Base-by-base conservation (phyloP, 2,888 invertebrate genomes). In the Dorcus parallelipipedus region DNA sequence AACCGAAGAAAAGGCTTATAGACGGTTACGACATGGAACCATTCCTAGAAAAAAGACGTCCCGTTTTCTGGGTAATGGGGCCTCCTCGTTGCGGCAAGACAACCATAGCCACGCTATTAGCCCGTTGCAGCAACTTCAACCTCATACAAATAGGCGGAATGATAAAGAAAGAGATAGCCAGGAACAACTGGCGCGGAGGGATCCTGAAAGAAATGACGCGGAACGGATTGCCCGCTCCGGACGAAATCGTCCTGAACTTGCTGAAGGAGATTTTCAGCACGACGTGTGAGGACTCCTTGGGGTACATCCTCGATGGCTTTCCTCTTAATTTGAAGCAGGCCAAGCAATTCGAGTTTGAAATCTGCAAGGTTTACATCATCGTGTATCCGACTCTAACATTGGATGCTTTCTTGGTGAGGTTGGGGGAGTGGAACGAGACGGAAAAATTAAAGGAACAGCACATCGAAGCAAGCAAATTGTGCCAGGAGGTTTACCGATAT, bases 291-390 rank as follows among this genome's bases (percentile, higher is more conserved):
- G 53, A 54, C 20, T 51, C 51, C 4, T 49, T 38, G 2, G 71
- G 71, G 5, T 71, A 66, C 54, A 69, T 71, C 45, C 52, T 71
- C 40, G 66, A 67, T 48, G 70, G 69, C 5, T 71, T 71, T 64
- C 71, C 71, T 0, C 51, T 56, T 9, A 59, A 63, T 55, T 10
- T 71, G 10, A 49, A 54, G 5, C 67, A 71, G 60, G 67, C 65
- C 1, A 65, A 66, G 56, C 55, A 64, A 7, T 71, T 71, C 53
- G 69, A 71, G 60, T 62, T 56, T 43, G 64, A 67, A 58, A 68
- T 70, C 50, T 67, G 69, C 49, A 66, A 67, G 56, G 63, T 64
- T 14, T 64, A 54, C 9, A 51, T 66, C 10, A 61, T 68, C 40
- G 64, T 68, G 49, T 66, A 63, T 50, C 56, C 64, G n/a, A 64